Conservation (phyloP, 2,113 vertebrate genomes). For the Hyaena hyaena region DNA sequence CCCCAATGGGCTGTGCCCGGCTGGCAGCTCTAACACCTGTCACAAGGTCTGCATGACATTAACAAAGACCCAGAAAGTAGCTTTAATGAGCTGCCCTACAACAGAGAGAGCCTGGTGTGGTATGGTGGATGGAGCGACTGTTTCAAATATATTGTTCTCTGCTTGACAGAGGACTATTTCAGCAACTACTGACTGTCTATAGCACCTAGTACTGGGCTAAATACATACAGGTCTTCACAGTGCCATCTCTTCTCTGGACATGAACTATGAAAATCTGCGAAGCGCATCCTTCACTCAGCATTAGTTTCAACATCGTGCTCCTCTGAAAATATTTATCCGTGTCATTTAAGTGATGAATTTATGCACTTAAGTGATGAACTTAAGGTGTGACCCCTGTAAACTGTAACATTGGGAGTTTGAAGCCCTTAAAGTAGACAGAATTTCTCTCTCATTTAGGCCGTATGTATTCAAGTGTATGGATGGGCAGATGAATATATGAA, state of each 20-base stretch:
- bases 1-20: background rate
- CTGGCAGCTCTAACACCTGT: slow-evolving; percentile 49
- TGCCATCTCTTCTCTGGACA: background rate
- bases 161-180: background rate
- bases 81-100: slow-evolving; percentile 18
- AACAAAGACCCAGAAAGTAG: slow-evolving; percentile 44
- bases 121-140: background rate
- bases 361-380: background rate
- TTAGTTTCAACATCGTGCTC: background rate
- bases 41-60: slow-evolving; percentile 42
- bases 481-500: background rate
- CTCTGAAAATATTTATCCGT: background rate
- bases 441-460: background rate
- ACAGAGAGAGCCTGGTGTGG: background rate
- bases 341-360: background rate
- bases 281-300: background rate
- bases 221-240: background rate
- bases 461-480: background rate
- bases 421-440: background rate
- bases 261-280: background rate
- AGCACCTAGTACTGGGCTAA: background rate
- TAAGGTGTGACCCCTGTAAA: background rate
- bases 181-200: background rate
- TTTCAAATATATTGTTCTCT: background rate
- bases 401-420: background rate